Conservation (phyloP, 2,113 vertebrate species). For the Podocnemis expansa region DNA sequence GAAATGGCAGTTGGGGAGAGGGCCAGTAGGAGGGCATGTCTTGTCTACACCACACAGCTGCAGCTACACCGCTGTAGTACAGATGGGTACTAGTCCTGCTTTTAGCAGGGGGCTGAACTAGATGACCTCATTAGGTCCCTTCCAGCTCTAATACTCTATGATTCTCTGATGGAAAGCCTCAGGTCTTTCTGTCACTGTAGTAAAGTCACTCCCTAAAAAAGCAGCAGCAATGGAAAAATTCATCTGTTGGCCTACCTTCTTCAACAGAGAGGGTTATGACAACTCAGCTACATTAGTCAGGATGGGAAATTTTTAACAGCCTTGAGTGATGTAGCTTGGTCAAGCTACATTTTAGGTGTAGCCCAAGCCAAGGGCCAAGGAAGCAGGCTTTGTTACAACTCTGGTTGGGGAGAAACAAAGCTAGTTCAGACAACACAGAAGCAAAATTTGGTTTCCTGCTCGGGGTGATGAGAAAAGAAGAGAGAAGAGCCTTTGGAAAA, state of each 20-base stretch:
- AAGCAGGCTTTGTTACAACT: accelerated
- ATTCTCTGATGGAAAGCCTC: too few species aligned
- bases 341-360: accelerated
- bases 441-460: neutral
- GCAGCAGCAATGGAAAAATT: neutral
- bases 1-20: neutral
- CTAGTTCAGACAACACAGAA: neutral
- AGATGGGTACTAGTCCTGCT: neutral
- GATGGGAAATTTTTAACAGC: neutral
- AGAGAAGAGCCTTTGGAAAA: neutral
- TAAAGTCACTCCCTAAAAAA: neutral
- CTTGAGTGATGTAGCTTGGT: neutral
- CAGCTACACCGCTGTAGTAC: neutral
- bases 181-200: too few species aligned
- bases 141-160: too few species aligned
- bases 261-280: neutral
- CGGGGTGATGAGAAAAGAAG: neutral
- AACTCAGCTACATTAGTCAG: neutral
- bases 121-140: too few species aligned
- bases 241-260: neutral
- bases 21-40: neutral
- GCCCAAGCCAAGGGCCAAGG: neutral
- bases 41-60: neutral
- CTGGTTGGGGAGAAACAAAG: neutral
- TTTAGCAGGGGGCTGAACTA: too few species aligned